Evolutionary conservation across 1,140 invertebrate species (phyloP).

Genomic region (Drosophila azteca): DNA sequence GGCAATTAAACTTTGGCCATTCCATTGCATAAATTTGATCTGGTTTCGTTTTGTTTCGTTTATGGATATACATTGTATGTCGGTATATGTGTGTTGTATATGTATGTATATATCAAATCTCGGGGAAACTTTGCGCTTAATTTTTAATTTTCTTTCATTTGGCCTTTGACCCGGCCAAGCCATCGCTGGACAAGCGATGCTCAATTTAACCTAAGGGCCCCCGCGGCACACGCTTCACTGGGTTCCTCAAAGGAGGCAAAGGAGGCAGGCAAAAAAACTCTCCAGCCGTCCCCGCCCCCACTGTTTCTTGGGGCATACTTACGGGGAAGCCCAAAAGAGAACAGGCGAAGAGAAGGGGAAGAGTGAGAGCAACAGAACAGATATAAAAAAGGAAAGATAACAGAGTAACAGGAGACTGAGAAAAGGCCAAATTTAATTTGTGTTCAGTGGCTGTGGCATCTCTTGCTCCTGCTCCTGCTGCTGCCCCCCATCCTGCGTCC

Average conservation of each 20-base stretch:
- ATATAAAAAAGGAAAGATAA: slow-evolving; percentile 4
- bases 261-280: slow-evolving; percentile 33
- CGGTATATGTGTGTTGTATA: no score
- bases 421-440: slow-evolving; percentile 80
- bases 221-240: slow-evolving; percentile 51
- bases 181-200: slow-evolving; percentile 57
- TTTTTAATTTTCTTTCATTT: slow-evolving; percentile 68
- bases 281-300: slow-evolving; percentile 15
- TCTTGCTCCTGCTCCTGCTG: slow-evolving; percentile 20
- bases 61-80: slow-evolving; percentile 10
- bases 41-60: slow-evolving; percentile 11
- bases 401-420: slow-evolving; percentile 3
- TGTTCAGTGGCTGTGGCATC: slow-evolving; percentile 65
- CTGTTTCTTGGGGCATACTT: slow-evolving; percentile 51
- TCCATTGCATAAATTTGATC: slow-evolving; percentile 53
- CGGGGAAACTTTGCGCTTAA: slow-evolving; percentile 58
- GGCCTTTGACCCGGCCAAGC: slow-evolving; percentile 33
- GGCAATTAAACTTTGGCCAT: slow-evolving; percentile 67
- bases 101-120: slow-evolving; percentile 27
- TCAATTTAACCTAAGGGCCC: slow-evolving; percentile 71
- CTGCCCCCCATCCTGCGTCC: slow-evolving; percentile 4
- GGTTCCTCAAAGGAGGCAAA: slow-evolving; percentile 36
- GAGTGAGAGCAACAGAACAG: slow-evolving; percentile 11
- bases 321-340: slow-evolving; percentile 15
- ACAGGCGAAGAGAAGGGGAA: slow-evolving; percentile 4